phyloP scores from a whole-genome alignment of 2,113 vertebrate genomes.

The Dryoscopus gambensis region DNA sequence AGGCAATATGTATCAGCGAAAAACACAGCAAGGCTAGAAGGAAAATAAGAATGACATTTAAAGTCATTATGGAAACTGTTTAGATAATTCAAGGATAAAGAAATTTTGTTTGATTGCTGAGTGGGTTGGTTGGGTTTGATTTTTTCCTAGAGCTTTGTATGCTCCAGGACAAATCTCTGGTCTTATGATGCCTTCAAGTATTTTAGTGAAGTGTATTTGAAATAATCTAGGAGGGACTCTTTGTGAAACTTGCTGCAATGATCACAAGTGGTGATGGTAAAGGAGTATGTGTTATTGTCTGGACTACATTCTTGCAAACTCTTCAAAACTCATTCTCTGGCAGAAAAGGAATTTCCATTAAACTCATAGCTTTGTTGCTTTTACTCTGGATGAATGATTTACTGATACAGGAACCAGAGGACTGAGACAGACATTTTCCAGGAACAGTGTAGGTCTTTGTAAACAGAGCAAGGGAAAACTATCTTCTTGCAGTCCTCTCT shows the following conservation, averaged over 20 bases:
- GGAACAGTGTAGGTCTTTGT: neutral
- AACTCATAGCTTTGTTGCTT: neutral
- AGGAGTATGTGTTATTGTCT: neutral
- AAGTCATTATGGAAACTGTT: neutral
- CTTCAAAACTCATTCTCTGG: neutral
- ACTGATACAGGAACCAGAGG: neutral
- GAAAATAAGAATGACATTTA: neutral
- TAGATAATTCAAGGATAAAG: neutral
- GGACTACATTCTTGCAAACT: neutral
- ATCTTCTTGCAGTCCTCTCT: neutral
- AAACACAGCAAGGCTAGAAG: neutral
- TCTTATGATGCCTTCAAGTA: neutral
- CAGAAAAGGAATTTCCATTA: neutral
- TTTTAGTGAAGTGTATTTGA: neutral
- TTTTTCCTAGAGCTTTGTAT: neutral
- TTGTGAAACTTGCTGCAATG: neutral
- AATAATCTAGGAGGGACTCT: neutral
- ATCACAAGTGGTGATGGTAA: neutral
- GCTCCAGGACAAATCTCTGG: neutral
- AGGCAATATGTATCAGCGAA: neutral
- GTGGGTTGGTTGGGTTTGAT: neutral
- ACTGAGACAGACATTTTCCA: neutral
- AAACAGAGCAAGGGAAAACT: neutral
- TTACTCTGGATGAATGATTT: neutral
- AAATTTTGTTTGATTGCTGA: neutral